Evolutionary conservation across 1,140 invertebrate genomes (phyloP).

Genomic region (Tetragnatha versicolor): DNA sequence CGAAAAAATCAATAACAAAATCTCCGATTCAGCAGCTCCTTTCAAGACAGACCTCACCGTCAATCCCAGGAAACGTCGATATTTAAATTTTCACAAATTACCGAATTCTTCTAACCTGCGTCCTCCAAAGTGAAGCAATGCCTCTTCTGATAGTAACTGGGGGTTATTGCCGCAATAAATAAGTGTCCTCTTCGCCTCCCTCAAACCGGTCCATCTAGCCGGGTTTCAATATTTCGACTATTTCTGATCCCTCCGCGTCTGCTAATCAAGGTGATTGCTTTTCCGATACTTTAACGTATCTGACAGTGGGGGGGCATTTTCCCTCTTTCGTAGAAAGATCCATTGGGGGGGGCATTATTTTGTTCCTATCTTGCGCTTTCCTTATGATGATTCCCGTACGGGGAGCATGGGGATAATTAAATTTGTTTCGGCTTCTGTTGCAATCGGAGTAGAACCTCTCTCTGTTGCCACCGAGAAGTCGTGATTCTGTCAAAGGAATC

Average conservation of each 20-base stretch:
- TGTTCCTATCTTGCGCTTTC: too few relatives aligned
- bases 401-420: not conserved
- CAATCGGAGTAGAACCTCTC: too few relatives aligned
- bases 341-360: too few relatives aligned
- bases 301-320: slow-evolving; percentile 11
- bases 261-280: slow-evolving; percentile 49
- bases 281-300: slow-evolving; percentile 33
- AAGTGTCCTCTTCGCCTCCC: slow-evolving; percentile 8
- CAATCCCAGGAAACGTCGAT: slow-evolving; percentile 25
- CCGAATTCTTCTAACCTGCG: too few relatives aligned
- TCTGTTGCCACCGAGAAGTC: too few relatives aligned
- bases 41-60: too few relatives aligned
- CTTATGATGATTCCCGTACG: too few relatives aligned
- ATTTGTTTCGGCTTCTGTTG: not conserved
- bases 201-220: not conserved
- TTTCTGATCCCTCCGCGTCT: slow-evolving; percentile 16
- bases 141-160: too few relatives aligned
- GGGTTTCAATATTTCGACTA: slow-evolving; percentile 45
- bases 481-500: too few relatives aligned
- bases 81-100: slow-evolving; percentile 49
- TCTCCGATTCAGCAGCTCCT: not conserved
- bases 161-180: slow-evolving; percentile 19
- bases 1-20: not conserved
- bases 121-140: not conserved
- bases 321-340: too few relatives aligned